phyloP scores from a whole-genome alignment of 2,888 invertebrate species.

The Drosophila ustulata region DNA sequence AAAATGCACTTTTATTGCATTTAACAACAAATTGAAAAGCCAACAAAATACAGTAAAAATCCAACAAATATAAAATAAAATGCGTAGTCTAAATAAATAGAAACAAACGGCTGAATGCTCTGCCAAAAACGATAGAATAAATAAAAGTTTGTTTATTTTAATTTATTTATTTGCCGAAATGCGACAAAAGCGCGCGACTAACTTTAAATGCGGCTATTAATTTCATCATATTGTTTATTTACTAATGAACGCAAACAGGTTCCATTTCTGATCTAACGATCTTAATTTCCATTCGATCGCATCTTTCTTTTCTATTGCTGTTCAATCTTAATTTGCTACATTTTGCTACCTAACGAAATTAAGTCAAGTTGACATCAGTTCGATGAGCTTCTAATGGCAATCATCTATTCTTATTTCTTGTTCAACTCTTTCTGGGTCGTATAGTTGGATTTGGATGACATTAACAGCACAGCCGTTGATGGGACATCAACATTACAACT shows the following conservation, averaged over 20 bases:
- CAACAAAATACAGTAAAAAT: slow-evolving; percentile 43
- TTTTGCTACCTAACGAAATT: slow-evolving; percentile 18
- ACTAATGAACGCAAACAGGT: slow-evolving; percentile 55
- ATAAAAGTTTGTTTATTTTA: slow-evolving; percentile 13
- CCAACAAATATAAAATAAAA: slow-evolving; percentile 33
- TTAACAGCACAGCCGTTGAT: slow-evolving; percentile 46
- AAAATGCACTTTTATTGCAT: slow-evolving; percentile 80
- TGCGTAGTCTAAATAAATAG: slow-evolving; percentile 30
- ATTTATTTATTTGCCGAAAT: slow-evolving; percentile 25
- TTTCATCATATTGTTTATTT: slow-evolving; percentile 23
- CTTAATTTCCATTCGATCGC: not conserved
- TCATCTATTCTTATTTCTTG: not conserved
- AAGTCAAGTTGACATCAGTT: slow-evolving; percentile 15
- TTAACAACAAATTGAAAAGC: slow-evolving; percentile 78
- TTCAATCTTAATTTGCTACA: slow-evolving; percentile 9
- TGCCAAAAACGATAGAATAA: slow-evolving; percentile 9
- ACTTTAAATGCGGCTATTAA: slow-evolving; percentile 34
- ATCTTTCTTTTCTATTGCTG: not conserved
- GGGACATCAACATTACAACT: slow-evolving; percentile 12
- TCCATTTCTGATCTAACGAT: slow-evolving; percentile 9
- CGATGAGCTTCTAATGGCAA: slow-evolving; percentile 4
- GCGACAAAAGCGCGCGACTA: slow-evolving; percentile 14
- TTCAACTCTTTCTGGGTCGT: slow-evolving; percentile 19
- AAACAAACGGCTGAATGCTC: slow-evolving; percentile 28
- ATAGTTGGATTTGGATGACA: slow-evolving; percentile 23